Base-by-base conservation (phyloP, 92 coral and sea anemone species). In the Porites cylindrica region DNA sequence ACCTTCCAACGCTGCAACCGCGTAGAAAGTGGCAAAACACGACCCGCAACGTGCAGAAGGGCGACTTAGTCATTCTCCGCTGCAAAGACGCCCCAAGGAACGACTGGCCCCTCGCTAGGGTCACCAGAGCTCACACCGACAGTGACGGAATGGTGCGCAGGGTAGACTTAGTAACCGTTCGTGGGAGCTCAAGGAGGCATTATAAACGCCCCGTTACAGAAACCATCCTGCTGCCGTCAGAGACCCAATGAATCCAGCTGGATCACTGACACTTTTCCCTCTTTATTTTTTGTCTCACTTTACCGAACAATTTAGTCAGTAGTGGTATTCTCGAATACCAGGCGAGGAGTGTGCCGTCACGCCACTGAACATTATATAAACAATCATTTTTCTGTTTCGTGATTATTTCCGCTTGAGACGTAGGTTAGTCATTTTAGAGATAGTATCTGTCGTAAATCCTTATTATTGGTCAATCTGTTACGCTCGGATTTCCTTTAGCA, bases 291-390 rank as follows among this genome's bases (percentile, higher is more conserved):
- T 0, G 18, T 75, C 26, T 7, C 32, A 54, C 16, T 60, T 18
- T 58, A 21, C 13, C 50, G 16, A 23, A 72, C 13, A 51, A 20
- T 59, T 47, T 18, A 23, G 72, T 29, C 68, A 74, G 24, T 56
- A 84, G 88, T 84, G 88, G 75, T 84, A 84, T 84, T 59, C 76
- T 8, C 70, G 61, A 63, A 84, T 72, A 84, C 88, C 89, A 85
- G 75, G 61, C 83, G 76, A 68, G 84, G 83, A 76, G 21, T 61
- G 60, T 84, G 81, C 80, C 58, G 61, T 74, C 78, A 26, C 29
- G 29, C 29, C 29, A 26, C 29, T 26, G 29, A 26, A 26, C 29
- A 2, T 26, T 26, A 26, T 26, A 26, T 26, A 26, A 26, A 26
- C 29, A 26, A 26, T 26, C 29, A 26, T 26, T 26, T 26, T 26